Evolutionary conservation across 2,888 invertebrate species (phyloP), one percentile per base, ranked within the genome.

Genomic region (Teinopalpus imperialis): DNA sequence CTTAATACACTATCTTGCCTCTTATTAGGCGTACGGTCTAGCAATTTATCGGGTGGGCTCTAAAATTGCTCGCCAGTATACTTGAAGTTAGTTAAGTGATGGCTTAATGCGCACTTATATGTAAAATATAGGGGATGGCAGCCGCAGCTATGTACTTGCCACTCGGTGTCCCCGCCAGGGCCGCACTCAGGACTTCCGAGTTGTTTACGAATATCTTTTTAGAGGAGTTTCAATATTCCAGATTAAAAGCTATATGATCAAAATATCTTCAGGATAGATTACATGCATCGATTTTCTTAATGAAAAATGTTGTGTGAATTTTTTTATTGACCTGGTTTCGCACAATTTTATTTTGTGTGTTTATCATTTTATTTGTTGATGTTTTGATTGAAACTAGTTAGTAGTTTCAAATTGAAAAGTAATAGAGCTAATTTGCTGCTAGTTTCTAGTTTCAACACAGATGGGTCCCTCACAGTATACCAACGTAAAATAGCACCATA

Each of bases 1-100:
- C 72, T 68, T 34, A 42, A 34, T 53, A 60, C 65, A 71, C 75
- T 76, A 75, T 81, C 79, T 75, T 63, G 66, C 74, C 76, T 74
- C 79, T 82, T 82, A 83, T 82, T 82, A 82, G 81, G 75, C 72
- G 68, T 74, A 73, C 67, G 67, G 66, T 62, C 68, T 69, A 58
- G 67, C 78, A 82, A 82, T 82, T 81, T 83, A 81, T 81, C 72
- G 79, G 68, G 63, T 64, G 67, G 68, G 67, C 69, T 61, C 69
- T 70, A 73, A 81, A 81, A 81, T 82, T 81, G 73, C 70, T 61
- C 63, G 61, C 49, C 61, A 63, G 60, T 70, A 66, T 71, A 65
- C 49, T 58, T 57, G 53, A 60, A 72, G 60, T 71, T 69, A 63
- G 70, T 74, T 74, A 75, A 72, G 69, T 68, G 74, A 72, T 72